Conservation (phyloP, 2,888 invertebrate genomes). For the Spicauda simplicius region DNA sequence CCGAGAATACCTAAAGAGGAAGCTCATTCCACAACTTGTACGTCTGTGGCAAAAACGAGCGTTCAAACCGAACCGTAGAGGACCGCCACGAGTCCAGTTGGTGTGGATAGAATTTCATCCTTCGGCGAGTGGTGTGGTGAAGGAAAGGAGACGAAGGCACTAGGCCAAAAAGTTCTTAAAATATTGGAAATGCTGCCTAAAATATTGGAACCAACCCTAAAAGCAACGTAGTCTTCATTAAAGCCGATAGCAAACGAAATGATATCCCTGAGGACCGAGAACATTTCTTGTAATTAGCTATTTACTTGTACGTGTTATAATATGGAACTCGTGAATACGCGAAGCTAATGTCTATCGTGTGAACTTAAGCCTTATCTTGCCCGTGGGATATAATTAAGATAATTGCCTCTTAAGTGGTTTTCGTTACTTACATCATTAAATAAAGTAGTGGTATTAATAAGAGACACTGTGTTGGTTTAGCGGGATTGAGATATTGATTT, state of each 20-base stretch:
- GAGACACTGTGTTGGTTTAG: background rate
- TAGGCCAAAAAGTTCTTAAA: too few species aligned
- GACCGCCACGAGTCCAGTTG: too few species aligned
- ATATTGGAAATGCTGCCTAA: too few species aligned
- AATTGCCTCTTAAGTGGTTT: constrained; percentile 15
- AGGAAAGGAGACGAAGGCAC: too few species aligned
- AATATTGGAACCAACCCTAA: too few species aligned
- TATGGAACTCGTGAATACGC: background rate
- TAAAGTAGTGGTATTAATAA: constrained; percentile 8
- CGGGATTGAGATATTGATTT: background rate
- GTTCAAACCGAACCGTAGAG: too few species aligned
- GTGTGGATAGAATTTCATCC: too few species aligned
- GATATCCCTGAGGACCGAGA: background rate
- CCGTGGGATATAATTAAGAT: constrained; percentile 14
- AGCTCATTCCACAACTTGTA: too few species aligned
- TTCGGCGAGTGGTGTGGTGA: too few species aligned
- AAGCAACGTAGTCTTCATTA: too few species aligned
- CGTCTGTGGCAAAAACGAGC: too few species aligned
- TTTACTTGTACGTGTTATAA: background rate
- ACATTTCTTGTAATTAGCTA: background rate
- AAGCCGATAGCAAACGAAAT: background rate
- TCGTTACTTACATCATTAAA: constrained; percentile 15
- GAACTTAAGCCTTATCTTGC: constrained; percentile 7
- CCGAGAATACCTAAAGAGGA: too few species aligned
- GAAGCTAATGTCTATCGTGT: constrained; percentile 6